These are phyloP conservation scores for Oxygymnocypris stewartii DNA, from an alignment of 2,113 vertebrate species.

Conservation along the genomic window DNA sequence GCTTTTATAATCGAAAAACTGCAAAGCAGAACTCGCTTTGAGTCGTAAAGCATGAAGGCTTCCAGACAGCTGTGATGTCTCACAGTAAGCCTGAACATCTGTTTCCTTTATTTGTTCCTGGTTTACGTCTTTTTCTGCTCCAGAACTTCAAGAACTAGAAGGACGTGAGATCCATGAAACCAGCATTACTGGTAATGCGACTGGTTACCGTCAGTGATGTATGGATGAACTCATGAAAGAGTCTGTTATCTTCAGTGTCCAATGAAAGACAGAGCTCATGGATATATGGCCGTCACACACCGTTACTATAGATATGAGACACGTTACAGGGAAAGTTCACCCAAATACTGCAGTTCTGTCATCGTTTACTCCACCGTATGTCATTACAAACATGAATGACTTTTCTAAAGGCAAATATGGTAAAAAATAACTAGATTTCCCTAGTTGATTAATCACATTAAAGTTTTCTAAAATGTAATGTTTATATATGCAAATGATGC, in stretches of 20 bases:
- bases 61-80: neutral
- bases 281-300: neutral
- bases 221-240: neutral
- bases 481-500: too few relatives aligned
- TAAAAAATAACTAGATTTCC: neutral
- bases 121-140: neutral
- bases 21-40: neutral
- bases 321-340: neutral
- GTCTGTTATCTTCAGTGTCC: neutral
- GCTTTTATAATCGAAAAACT: neutral
- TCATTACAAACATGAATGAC: neutral
- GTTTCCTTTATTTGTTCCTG: neutral
- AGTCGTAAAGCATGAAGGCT: neutral
- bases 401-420: neutral
- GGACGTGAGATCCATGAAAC: neutral
- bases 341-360: neutral
- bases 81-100: slow-evolving; percentile 11
- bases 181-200: neutral
- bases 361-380: neutral
- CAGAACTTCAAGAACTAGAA: neutral
- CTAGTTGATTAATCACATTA: too few relatives aligned
- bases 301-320: neutral
- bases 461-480: too few relatives aligned
- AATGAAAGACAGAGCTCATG: neutral
- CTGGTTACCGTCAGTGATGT: neutral